Percentiles rank a stretch among this genome's conserved stretches.
These are phyloP conservation scores for Anastrepha ludens DNA, from an alignment of 1,140 invertebrate genomes.

Conservation along the genomic window DNA sequence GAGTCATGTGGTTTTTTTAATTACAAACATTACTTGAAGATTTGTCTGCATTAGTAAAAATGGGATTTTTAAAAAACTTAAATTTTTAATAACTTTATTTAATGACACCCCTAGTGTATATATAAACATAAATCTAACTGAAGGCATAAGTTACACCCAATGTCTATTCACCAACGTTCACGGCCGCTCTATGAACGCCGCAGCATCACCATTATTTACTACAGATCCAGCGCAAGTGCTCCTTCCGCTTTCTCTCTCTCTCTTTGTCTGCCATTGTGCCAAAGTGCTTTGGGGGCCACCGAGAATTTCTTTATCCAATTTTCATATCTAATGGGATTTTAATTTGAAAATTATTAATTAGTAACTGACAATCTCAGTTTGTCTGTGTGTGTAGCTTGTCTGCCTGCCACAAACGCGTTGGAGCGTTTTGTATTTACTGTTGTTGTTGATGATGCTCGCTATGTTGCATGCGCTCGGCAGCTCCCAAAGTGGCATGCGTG, in stretches of 20 bases:
- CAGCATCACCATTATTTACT: background rate
- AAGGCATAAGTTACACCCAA: no score
- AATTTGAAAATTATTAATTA: conserved; percentile 49
- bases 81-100: no score
- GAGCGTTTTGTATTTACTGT: background rate
- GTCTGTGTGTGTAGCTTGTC: background rate
- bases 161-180: background rate
- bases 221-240: background rate
- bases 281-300: background rate
- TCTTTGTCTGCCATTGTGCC: background rate
- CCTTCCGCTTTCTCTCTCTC: background rate
- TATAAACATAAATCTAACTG: no score
- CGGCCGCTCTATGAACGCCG: background rate
- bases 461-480: conserved; percentile 31
- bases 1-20: no score
- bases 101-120: no score
- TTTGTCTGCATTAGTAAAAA: no score
- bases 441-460: conserved; percentile 23
- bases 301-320: conserved; percentile 48
- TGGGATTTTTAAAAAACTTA: no score
- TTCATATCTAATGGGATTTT: conserved; percentile 46
- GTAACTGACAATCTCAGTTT: conserved; percentile 41
- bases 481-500: conserved; percentile 26
- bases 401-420: background rate
- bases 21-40: no score